A percentile compares a stretch with the other conserved stretches of the same genome.
phyloP scores from a whole-genome alignment of 1,140 invertebrate species.

The Trichonephila inaurata region DNA sequence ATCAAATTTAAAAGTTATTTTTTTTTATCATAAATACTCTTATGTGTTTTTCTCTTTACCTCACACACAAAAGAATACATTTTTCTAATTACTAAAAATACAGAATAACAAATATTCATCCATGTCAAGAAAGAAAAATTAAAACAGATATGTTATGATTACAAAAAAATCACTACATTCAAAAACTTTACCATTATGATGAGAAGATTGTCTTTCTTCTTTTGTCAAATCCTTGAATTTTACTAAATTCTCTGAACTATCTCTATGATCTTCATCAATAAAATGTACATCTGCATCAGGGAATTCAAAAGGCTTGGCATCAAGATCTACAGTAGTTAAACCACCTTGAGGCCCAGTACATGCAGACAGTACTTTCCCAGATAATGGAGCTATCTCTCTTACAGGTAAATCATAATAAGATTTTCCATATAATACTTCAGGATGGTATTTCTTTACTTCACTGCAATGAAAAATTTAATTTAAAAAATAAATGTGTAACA shows the following conservation, averaged over 20 bases:
- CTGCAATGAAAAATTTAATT: conserved; percentile 75
- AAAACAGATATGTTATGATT: not conserved
- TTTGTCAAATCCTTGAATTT: conserved; percentile 5
- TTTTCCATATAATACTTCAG: conserved; percentile 80
- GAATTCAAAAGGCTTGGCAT: conserved; percentile 79
- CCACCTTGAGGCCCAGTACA: conserved; percentile 90
- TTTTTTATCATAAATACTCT: too few species aligned
- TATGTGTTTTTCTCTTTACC: too few species aligned
- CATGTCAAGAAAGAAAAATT: not conserved
- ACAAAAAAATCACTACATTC: not conserved
- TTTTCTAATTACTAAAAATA: not conserved
- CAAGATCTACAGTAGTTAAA: conserved; percentile 85
- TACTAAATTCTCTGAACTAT: conserved; percentile 55
- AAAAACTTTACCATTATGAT: conserved; percentile 31
- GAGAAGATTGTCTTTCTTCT: not conserved
- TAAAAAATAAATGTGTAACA: too few species aligned
- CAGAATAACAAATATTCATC: not conserved
- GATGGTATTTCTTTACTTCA: conserved; percentile 79
- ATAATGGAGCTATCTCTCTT: conserved; percentile 83
- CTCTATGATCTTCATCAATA: conserved; percentile 83
- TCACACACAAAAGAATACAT: too few species aligned
- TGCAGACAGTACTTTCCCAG: conserved; percentile 84
- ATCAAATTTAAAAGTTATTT: too few species aligned
- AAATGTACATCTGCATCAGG: conserved; percentile 88
- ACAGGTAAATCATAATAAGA: conserved; percentile 80